Evolutionary conservation across 2,797 vertebrate species (phyloP), one percentile per base, ranked within the genome.

Genomic region (Falco naumanni): DNA sequence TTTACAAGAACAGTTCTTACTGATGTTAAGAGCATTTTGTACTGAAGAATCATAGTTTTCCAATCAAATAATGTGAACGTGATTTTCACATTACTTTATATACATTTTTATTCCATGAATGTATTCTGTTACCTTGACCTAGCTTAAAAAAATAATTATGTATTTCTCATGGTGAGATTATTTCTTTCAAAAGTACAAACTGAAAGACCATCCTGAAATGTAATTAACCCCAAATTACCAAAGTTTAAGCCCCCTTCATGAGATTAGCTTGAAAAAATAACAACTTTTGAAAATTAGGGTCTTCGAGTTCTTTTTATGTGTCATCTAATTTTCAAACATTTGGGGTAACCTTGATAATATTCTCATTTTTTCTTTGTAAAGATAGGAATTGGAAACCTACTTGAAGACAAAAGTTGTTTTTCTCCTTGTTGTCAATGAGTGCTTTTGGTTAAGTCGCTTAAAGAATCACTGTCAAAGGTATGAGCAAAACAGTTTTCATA

Each of bases 1-100:
- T 85, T 96, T 89, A 84, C 53, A 93, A 75, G 53, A 87, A 45
- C 5, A 48, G 56, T 83, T 91, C 61, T 83, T 78, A 70, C 48
- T 59, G 72, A 92, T 59, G 19, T 71, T 90, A 60, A 89, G 34
- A 65, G 4, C 16, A 45, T 65, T 88, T 71, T 37, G 18, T 83
- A 71, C 68, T 66, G 34, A 95, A 93, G 59, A 80, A 95, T 51
- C 26, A 41, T 26, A 47, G 20, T 43, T 93, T 76, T 85, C 41
- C 81, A 56, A 74, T 69, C 18, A 77, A 79, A 78, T 47, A 76
- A 34, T 11, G 6, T 88, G 37, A 83, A 77, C 33, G 9, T 59
- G 45, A 68, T 69, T 81, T 84, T 87, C 26, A 72, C 8, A 3
- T 53, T 39, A n/a, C 19, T 83, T 60, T 64, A 43, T 13, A 7